Conservation (phyloP, 2,113 vertebrate genomes). For the Phylloscopus trochiloides region DNA sequence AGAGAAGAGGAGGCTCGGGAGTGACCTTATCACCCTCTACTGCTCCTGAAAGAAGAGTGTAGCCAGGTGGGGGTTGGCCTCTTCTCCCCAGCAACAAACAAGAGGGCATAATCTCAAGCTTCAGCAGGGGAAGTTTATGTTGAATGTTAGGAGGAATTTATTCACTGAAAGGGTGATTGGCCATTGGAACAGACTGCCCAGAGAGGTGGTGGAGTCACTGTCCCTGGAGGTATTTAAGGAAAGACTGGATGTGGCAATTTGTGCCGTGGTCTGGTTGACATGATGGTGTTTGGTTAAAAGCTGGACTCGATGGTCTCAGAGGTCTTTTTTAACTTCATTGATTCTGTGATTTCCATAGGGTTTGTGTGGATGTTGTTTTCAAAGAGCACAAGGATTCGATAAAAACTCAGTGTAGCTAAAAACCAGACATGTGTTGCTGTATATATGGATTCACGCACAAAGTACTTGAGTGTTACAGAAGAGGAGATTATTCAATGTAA, state of each 20-base stretch:
- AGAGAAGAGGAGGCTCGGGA: background rate
- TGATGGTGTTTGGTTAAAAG: background rate
- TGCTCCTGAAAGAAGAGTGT: background rate
- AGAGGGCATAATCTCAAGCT: background rate
- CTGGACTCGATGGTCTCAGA: background rate
- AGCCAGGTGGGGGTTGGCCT: background rate
- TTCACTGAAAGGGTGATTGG: background rate
- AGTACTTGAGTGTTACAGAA: background rate
- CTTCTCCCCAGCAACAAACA: background rate
- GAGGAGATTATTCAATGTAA: background rate
- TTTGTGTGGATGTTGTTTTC: background rate
- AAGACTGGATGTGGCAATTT: background rate
- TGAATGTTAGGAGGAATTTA: background rate
- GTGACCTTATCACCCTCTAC: background rate
- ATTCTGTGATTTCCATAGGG: background rate
- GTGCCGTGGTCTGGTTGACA: background rate
- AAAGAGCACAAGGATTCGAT: fast-evolving
- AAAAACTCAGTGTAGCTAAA: background rate
- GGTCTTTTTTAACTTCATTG: background rate
- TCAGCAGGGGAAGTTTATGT: background rate
- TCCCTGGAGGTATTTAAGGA: background rate
- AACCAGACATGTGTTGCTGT: fast-evolving
- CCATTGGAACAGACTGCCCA: background rate
- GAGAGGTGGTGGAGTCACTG: background rate
- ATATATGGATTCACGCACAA: fast-evolving